Conservation (phyloP, 2,113 vertebrate species). For the Entelurus aequoreus region DNA sequence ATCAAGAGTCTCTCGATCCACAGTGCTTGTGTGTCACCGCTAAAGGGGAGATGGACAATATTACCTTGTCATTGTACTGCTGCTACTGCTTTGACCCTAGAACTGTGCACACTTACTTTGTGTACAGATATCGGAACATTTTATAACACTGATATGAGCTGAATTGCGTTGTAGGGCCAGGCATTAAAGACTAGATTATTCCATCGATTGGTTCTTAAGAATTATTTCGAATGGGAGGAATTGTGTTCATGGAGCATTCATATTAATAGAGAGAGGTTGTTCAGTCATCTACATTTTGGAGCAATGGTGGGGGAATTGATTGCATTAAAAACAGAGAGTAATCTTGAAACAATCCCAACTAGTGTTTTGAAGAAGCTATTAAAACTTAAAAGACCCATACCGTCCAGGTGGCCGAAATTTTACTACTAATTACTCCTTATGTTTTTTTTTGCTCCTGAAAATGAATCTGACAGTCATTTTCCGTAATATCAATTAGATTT, state of each 20-base stretch:
- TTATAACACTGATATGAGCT: not conserved
- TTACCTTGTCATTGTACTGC: conserved; percentile 43
- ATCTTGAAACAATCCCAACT: not conserved
- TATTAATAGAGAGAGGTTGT: not conserved
- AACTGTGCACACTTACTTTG: conserved; percentile 15
- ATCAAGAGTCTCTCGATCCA: conserved; percentile 58
- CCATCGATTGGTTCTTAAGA: not conserved
- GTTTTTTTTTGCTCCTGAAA: too few relatives aligned
- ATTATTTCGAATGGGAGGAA: not conserved
- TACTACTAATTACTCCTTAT: too few relatives aligned
- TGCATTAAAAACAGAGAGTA: not conserved
- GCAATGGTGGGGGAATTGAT: not conserved
- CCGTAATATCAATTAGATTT: too few relatives aligned
- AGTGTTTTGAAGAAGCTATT: not conserved
- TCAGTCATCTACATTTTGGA: not conserved
- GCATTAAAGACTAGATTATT: not conserved
- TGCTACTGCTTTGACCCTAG: conserved; percentile 36
- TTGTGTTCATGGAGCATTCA: not conserved
- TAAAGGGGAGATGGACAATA: conserved; percentile 38
- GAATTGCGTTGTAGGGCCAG: not conserved
- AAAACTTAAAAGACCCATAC: not conserved
- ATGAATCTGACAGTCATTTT: too few relatives aligned
- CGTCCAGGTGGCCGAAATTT: too few relatives aligned
- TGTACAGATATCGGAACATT: conserved; percentile 14
- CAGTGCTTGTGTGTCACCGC: conserved; percentile 53